Conservation (phyloP, 2,113 vertebrate species). For the Bos indicus region DNA sequence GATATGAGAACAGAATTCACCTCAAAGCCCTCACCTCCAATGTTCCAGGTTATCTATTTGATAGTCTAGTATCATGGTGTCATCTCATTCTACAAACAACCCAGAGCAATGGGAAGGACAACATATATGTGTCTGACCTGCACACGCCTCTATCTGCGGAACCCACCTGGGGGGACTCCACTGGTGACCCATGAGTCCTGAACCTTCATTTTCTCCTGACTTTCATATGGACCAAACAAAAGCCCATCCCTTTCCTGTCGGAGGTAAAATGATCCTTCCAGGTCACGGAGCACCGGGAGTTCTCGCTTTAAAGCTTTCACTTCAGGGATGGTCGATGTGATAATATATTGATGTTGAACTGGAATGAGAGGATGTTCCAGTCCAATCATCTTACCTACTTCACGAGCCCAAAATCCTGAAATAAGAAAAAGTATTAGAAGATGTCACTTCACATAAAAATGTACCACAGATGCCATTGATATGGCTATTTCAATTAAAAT, state of each 20-base stretch:
- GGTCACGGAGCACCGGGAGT: constrained; percentile 92
- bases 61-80: neutral
- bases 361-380: constrained; percentile 94
- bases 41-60: neutral
- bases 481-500: neutral
- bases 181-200: constrained; percentile 93
- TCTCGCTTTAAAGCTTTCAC: constrained; percentile 93
- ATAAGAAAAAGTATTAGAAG: neutral
- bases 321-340: constrained; percentile 93
- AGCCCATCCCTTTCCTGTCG: constrained; percentile 96
- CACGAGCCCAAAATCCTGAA: constrained; percentile 96
- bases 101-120: neutral
- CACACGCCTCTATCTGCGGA: neutral
- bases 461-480: neutral
- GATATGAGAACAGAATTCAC: neutral
- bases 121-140: neutral
- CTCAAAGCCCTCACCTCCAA: neutral
- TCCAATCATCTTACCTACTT: constrained; percentile 93
- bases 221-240: constrained; percentile 95
- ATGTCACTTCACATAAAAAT: neutral
- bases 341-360: constrained; percentile 97
- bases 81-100: neutral
- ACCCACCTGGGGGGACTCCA: constrained; percentile 93
- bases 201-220: constrained; percentile 93
- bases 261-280: constrained; percentile 95